A percentile compares a stretch with the other conserved stretches of the same genome.
phyloP scores from a whole-genome alignment of 2,113 vertebrate species.

The Vicugna pacos region DNA sequence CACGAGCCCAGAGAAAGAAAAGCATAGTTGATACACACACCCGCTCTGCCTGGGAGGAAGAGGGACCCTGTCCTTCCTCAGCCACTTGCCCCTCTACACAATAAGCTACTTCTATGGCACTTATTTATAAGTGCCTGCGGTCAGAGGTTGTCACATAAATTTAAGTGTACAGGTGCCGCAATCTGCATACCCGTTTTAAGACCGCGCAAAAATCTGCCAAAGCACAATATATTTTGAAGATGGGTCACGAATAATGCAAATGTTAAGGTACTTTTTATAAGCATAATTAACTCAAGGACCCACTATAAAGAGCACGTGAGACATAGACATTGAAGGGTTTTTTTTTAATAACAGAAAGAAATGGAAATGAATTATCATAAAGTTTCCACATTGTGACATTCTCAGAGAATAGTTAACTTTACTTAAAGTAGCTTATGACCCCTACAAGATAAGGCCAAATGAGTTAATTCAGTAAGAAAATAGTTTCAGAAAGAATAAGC shows the following conservation, averaged over 20 bases:
- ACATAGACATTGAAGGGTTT: not conserved
- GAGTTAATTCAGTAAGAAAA: conserved; percentile 45
- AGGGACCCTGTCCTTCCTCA: not conserved
- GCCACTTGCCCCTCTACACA: not conserved
- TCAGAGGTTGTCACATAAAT: not conserved
- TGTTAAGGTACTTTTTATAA: not conserved
- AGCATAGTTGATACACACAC: not conserved
- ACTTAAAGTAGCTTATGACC: conserved; percentile 44
- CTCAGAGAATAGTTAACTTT: conserved; percentile 22
- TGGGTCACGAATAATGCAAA: conserved; percentile 38
- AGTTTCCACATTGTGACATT: conserved; percentile 8
- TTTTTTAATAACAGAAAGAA: conserved; percentile 16
- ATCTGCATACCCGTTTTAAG: not conserved
- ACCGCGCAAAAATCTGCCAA: not conserved
- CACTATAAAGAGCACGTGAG: not conserved
- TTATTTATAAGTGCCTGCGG: not conserved
- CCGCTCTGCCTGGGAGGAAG: not conserved
- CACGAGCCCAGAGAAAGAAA: not conserved
- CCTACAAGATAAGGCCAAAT: conserved; percentile 5
- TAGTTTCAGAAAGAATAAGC: not conserved
- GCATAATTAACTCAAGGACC: conserved; percentile 21
- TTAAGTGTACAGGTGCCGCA: not conserved
- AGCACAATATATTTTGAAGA: conserved; percentile 8
- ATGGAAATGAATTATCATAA: conserved; percentile 46
- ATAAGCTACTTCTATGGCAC: not conserved